phyloP scores from a whole-genome alignment of 2,888 invertebrate species.

The Calliopum simillimum region DNA sequence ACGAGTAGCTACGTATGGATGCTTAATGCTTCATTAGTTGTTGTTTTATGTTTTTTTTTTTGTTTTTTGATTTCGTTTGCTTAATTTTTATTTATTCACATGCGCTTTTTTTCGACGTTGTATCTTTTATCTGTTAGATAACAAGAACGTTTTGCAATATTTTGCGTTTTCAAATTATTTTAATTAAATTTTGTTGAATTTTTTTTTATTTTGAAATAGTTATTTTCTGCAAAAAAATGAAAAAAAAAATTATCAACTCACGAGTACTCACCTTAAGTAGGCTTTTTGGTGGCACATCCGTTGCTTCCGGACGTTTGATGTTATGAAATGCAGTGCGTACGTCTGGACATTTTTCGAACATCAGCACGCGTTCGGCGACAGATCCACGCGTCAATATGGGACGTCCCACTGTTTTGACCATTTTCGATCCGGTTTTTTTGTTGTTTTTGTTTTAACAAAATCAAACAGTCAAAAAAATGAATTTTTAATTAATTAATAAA shows the following conservation, averaged over 20 bases:
- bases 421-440: background rate
- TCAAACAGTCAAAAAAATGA: slow-evolving; percentile 18
- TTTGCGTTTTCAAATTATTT: slow-evolving; percentile 18
- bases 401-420: slow-evolving; percentile 71
- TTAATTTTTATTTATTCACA: slow-evolving; percentile 6
- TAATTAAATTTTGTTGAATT: slow-evolving; percentile 19
- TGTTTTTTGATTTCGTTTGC: slow-evolving; percentile 7
- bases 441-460: slow-evolving; percentile 21
- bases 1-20: slow-evolving; percentile 40
- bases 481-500: slow-evolving; percentile 1
- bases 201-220: background rate
- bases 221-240: slow-evolving; percentile 27
- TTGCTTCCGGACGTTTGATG: slow-evolving; percentile 67
- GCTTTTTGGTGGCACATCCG: slow-evolving; percentile 58
- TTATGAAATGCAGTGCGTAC: slow-evolving; percentile 70
- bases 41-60: slow-evolving; percentile 28
- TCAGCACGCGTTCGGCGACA: slow-evolving; percentile 89
- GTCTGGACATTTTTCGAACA: slow-evolving; percentile 91
- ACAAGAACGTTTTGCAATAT: slow-evolving; percentile 13
- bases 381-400: slow-evolving; percentile 78
- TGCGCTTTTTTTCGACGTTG: slow-evolving; percentile 25
- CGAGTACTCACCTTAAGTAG: slow-evolving; percentile 58
- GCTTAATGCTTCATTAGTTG: slow-evolving; percentile 22
- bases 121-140: slow-evolving; percentile 31
- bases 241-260: slow-evolving; percentile 37